A percentile compares a stretch with the other conserved stretches of the same genome.
Conservation (phyloP, 2,113 vertebrate species). For the Platanista minor region DNA sequence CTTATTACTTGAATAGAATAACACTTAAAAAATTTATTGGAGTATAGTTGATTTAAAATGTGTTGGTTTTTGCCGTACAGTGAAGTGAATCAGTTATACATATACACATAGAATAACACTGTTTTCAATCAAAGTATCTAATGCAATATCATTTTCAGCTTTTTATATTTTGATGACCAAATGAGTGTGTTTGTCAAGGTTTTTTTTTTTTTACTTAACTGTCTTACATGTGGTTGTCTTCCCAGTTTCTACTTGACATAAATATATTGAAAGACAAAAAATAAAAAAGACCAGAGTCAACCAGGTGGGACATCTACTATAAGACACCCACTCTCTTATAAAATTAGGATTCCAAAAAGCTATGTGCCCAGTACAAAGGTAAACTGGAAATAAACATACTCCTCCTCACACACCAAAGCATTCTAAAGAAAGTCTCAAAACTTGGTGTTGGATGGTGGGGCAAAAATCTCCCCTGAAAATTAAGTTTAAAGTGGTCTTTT, state of each 20-base stretch:
- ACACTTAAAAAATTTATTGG: background rate
- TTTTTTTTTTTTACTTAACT: background rate
- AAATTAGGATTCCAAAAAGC: background rate
- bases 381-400: background rate
- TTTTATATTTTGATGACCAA: background rate
- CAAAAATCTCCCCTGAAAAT: background rate
- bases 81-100: too few species aligned
- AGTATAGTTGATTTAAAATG: too few species aligned
- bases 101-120: too few species aligned
- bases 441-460: background rate
- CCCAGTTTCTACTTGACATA: constrained; percentile 46
- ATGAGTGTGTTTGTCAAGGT: background rate
- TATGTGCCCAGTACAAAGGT: background rate
- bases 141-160: constrained; percentile 18
- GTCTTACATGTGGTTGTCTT: background rate
- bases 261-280: constrained; percentile 52
- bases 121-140: constrained; percentile 7
- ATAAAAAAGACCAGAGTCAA: background rate
- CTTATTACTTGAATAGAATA: background rate
- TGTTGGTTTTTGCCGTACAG: too few species aligned
- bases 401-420: background rate
- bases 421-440: constrained; percentile 10
- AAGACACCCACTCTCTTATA: background rate
- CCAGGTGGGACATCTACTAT: background rate
- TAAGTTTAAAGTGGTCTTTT: background rate